Base-by-base conservation (phyloP, 2,113 vertebrate genomes). In the Neoarius graeffei region DNA sequence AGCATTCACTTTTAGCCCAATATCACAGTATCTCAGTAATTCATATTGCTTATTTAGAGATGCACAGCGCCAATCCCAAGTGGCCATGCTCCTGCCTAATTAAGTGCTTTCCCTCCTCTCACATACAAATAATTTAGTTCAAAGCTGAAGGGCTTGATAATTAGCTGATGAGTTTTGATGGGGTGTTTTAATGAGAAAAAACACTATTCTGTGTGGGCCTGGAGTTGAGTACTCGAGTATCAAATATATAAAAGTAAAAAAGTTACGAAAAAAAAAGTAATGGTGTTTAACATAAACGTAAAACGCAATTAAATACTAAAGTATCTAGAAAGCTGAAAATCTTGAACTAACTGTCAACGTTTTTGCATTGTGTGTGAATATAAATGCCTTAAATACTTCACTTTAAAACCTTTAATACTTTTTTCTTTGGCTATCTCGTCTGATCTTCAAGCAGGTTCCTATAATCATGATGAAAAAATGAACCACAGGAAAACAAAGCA, bases 141-240 rank as follows among this genome's bases (percentile, higher is more conserved):
- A 50, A 66, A 50, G 59, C 48, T 67, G 25, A 84, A 84, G 82
- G 59, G 42, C 59, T 67, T 67, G 25, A 27, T 84, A 67, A 84
- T 52, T 84, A 84, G 10, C 62, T 19, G 35, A 64, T 48, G 35
- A 25, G 10, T 64, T 83, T 11, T 15, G 27, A 13, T 48, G 42
- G 10, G 23, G 23, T 19, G 62, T 27, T 19, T 62, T 83, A 27
- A 52, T 13, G 25, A 19, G 6, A 25, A 67, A 64, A 83, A 84
- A 67, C 62, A 52, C 42, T n/a, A 4, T 52, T 62, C 23, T 8
- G 13, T 35, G 19, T 27, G 4, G 3, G 42, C 14, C 30, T 9
- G 7, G 71, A 48, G 35, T 42, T 74, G 7, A 20, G 69, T 35
- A 42, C 15, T 48, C 71, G 2, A 20, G 71, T 48, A 25, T 48